Base-by-base conservation (phyloP, 2,113 vertebrate genomes). In the Motacilla tschutschensis region DNA sequence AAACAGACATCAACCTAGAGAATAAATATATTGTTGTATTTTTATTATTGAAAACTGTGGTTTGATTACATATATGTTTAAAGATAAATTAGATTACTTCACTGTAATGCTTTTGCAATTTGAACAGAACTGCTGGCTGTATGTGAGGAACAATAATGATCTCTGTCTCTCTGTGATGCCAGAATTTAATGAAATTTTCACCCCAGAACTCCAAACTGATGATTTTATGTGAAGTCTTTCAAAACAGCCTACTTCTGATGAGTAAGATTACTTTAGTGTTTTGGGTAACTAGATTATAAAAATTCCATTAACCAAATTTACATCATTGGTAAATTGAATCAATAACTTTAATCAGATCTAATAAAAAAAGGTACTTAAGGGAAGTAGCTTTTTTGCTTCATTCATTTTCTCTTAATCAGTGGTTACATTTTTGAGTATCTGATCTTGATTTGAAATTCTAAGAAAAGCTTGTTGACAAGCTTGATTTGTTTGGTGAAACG, bases 331-430 rank as follows among this genome's bases (percentile, higher is more conserved):
- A 89, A 90, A 87, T 87, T 26, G 76, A 75, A 91, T 85, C 62
- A 66, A 67, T 93, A 83, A 82, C 65, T 85, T 77, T 57, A 86
- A 80, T 91, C 76, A 76, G 69, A 33, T 29, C 43, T 73, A 85
- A 88, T 90, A 67, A 79, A 91, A 90, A 87, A 79, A 74, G 44
- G 7, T 65, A 71, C 40, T 89, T 83, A 38, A 41, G 83, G 40
- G 46, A 86, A 70, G 73, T 28, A 72, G 51, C 51, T 63, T 38
- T 43, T 87, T 83, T 55, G 9, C 38, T 66, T 66, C 25, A 51
- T 83, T 90, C 2, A 1, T 75, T 89, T 92, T 76, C 64, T 54
- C 29, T 72, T 82, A 80, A 51, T 17, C 29, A 46, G 36, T 51
- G 29, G 20, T 54, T 67, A n/a, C 18, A 35, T 79, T 40, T 84